phyloP scores from a whole-genome alignment of 2,888 invertebrate genomes.

The Troglohyphantes excavatus region DNA sequence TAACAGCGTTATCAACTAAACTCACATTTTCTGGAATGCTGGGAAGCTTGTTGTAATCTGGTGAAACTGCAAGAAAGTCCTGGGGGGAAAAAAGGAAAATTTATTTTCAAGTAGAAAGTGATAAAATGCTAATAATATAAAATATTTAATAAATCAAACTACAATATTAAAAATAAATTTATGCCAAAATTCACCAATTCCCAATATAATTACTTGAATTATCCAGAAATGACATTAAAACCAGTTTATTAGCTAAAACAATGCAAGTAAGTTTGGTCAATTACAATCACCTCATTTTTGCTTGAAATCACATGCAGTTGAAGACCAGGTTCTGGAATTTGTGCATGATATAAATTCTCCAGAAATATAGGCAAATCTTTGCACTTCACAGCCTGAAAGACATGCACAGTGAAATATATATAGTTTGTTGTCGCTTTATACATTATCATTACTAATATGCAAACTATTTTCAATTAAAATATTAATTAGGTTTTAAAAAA shows the following conservation, averaged over 20 bases:
- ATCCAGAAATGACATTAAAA: too few relatives aligned
- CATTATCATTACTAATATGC: too few relatives aligned
- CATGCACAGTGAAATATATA: background rate
- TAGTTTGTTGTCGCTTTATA: too few relatives aligned
- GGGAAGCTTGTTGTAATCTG: constrained; percentile 91
- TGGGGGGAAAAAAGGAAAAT: constrained; percentile 82
- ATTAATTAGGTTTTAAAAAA: too few relatives aligned
- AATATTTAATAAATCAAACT: too few relatives aligned
- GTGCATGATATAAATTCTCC: constrained; percentile 87
- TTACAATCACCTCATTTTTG: constrained; percentile 62
- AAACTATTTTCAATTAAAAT: background rate
- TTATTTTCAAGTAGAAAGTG: background rate
- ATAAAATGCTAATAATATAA: too few relatives aligned
- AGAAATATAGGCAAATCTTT: constrained; percentile 86
- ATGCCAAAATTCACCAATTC: too few relatives aligned
- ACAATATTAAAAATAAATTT: too few relatives aligned
- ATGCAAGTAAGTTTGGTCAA: background rate
- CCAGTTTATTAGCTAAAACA: background rate
- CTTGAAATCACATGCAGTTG: constrained; percentile 83
- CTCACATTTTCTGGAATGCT: constrained; percentile 98
- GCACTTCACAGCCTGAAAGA: constrained; percentile 80
- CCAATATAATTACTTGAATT: too few relatives aligned
- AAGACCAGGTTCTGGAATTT: constrained; percentile 88
- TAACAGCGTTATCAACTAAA: background rate
- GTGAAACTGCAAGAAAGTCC: constrained; percentile 90